Evolutionary conservation across 1,140 invertebrate genomes (phyloP).

Genomic region (Caenorhabditis briggsae): DNA sequence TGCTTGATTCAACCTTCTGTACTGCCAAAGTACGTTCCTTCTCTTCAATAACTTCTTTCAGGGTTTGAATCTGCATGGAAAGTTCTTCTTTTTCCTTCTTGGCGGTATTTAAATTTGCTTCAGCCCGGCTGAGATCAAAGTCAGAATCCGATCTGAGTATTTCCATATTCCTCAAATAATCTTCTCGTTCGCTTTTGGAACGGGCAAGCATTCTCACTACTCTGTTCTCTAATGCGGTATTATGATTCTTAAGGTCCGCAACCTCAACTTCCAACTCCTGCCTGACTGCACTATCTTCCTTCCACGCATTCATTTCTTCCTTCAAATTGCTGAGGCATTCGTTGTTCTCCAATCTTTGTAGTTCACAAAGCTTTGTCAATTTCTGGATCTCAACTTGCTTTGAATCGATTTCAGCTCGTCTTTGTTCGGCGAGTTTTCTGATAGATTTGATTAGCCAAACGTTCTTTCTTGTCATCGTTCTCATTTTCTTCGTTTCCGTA

Average conservation of each 20-base stretch:
- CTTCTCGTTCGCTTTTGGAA: neutral
- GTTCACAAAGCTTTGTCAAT: neutral
- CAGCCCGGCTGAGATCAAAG: no score
- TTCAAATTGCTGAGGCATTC: neutral
- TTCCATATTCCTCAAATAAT: neutral
- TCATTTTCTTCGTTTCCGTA: neutral
- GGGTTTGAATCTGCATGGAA: neutral
- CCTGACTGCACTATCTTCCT: neutral
- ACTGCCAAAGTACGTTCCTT: neutral
- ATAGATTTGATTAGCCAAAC: neutral
- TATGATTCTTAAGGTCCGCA: neutral
- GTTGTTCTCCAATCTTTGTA: neutral
- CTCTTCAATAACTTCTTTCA: neutral
- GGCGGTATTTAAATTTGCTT: no score
- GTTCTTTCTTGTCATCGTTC: conserved; percentile 3
- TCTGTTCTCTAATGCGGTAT: neutral
- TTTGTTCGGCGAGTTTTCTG: neutral
- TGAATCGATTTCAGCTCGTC: neutral
- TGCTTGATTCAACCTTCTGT: neutral
- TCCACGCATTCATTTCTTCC: neutral
- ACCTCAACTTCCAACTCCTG: neutral
- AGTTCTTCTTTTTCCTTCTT: neutral
- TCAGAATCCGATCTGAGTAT: no score
- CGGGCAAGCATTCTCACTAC: neutral
- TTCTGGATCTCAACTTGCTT: neutral